A percentile compares a stretch with the other conserved stretches of the same genome.
phyloP scores from a whole-genome alignment of 2,113 vertebrate species.

The Cervus canadensis region DNA sequence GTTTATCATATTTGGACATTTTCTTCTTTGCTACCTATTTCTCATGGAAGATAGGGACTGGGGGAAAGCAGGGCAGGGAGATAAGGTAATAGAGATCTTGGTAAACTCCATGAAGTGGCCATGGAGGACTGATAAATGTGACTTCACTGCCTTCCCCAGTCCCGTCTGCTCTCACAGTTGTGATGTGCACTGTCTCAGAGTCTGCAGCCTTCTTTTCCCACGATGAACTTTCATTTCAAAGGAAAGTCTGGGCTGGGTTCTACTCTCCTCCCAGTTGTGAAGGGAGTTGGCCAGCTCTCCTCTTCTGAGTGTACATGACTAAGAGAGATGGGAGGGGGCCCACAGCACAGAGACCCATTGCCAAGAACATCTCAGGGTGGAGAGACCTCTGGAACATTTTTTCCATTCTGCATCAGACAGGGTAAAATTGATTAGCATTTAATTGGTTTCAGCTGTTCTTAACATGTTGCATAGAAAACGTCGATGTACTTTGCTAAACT shows the following conservation, averaged over 20 bases:
- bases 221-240: conserved; percentile 3
- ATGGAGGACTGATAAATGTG: background rate
- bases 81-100: background rate
- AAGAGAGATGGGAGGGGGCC: conserved; percentile 36
- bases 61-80: background rate
- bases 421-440: conserved; percentile 73
- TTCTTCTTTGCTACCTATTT: background rate
- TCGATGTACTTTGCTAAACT: conserved; percentile 52
- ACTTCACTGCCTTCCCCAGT: background rate
- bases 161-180: background rate
- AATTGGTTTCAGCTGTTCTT: conserved; percentile 74
- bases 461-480: conserved; percentile 47
- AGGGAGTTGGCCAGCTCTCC: background rate
- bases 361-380: conserved; percentile 70
- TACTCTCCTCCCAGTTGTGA: conserved; percentile 8
- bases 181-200: background rate
- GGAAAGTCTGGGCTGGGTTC: background rate
- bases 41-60: background rate
- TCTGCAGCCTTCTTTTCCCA: background rate
- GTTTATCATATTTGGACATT: background rate
- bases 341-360: conserved; percentile 4
- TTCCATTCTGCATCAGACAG: conserved; percentile 70
- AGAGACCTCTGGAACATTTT: conserved; percentile 69
- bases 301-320: conserved; percentile 41
- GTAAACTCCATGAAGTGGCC: background rate